Percentiles rank a stretch among this genome's conserved stretches.
Evolutionary conservation across 2,888 invertebrate genomes (phyloP).

Genomic region (Parascotia fuliginaria): DNA sequence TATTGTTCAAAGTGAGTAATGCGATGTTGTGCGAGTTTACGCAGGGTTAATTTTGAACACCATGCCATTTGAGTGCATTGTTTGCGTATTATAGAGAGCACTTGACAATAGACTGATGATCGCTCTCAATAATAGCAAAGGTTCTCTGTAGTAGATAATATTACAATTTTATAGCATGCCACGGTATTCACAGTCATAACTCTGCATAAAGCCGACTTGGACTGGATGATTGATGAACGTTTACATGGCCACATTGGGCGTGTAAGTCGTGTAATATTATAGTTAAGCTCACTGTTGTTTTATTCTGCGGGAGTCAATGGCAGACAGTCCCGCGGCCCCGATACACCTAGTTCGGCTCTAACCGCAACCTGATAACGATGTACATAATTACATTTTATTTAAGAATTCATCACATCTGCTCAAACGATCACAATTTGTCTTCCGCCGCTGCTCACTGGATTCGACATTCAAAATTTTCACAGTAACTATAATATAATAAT

Average conservation of each 20-base stretch:
- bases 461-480: constrained; percentile 32
- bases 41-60: constrained; percentile 5
- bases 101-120: not conserved
- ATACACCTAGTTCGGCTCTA: constrained; percentile 37
- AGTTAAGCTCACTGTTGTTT: constrained; percentile 5
- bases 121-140: too few relatives aligned
- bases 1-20: constrained; percentile 52
- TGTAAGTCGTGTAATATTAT: constrained; percentile 19
- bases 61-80: not conserved
- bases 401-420: constrained; percentile 49
- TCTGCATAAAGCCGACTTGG: not conserved
- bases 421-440: constrained; percentile 71
- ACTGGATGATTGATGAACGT: too few relatives aligned
- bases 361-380: constrained; percentile 26
- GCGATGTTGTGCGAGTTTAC: not conserved
- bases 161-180: not conserved
- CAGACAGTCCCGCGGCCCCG: constrained; percentile 19
- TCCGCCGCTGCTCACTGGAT: constrained; percentile 66
- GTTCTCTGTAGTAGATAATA: too few relatives aligned
- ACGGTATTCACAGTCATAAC: not conserved
- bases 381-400: constrained; percentile 41
- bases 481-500: not conserved
- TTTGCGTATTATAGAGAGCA: not conserved
- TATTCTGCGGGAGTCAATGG: constrained; percentile 15
- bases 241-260: constrained; percentile 47